Base-by-base conservation (phyloP, 2,888 invertebrate genomes). In the Xanthorhoe spadicearia region DNA sequence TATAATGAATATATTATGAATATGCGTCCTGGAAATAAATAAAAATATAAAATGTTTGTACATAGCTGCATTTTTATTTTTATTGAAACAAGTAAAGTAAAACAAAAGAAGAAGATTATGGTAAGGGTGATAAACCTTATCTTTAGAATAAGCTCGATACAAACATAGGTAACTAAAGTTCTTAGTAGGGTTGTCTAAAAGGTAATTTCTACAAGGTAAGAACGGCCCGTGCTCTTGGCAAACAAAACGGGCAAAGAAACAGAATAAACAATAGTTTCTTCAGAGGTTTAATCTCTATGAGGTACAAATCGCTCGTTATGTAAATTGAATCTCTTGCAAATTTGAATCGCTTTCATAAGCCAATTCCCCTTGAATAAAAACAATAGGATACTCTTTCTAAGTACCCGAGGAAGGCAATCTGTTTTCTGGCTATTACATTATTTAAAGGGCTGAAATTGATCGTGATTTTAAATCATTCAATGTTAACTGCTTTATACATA, bases 301-400 rank as follows among this genome's bases (percentile, higher is more conserved):
- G 86, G 87, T 89, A 91, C 89, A 90, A 90, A 92, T 91, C 87
- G 90, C 88, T 88, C 89, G 89, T 91, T 90, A 92, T 91, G 91
- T 86, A 90, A 92, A 92, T 92, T 88, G 87, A 89, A 90, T 88
- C 88, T 89, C 86, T 88, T 87, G 87, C 83, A 89, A 90, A 90
- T 91, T 90, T 89, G 85, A 91, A 90, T 88, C 85, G 85, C 86
- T 88, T 91, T 88, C 87, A 90, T 88, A 88, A 90, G 89, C 85
- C 87, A 90, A 88, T 92, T 89, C 83, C 69, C 84, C 81, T 80
- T 83, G 88, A 86, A 88, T 87, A 89, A 87, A 89, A 90, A 90
- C 89, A 90, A 88, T 84, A 81, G 84, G 78, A 81, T 85, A 87
- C 83, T 87, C 84, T 84, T 85, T 83, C 77, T 83, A 82, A 84